phyloP scores from a whole-genome alignment of 2,888 invertebrate species.

The Idaea aversata region DNA sequence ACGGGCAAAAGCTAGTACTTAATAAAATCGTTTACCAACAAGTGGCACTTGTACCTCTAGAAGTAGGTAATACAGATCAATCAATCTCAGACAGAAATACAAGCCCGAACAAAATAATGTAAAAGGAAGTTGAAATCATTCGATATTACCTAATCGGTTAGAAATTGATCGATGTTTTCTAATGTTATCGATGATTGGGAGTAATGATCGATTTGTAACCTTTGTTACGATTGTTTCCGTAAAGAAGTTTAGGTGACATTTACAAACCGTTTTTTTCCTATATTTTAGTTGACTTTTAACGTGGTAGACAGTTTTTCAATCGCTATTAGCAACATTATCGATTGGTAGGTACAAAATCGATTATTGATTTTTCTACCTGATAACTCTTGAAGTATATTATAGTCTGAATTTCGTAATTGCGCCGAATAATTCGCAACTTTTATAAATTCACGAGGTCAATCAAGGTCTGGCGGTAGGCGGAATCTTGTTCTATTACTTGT shows the following conservation, averaged over 20 bases:
- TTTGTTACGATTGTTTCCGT: not conserved
- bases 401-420: too few species aligned
- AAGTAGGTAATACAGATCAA: not conserved
- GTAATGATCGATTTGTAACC: not conserved
- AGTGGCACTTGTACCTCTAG: not conserved
- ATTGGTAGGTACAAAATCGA: too few species aligned
- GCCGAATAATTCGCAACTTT: too few species aligned
- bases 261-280: not conserved
- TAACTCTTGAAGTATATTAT: too few species aligned
- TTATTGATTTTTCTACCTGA: too few species aligned
- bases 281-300: too few species aligned
- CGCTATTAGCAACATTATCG: too few species aligned
- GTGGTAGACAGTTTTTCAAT: too few species aligned
- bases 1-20: not conserved
- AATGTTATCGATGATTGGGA: not conserved
- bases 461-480: too few species aligned
- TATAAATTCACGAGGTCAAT: too few species aligned
- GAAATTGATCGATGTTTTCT: not conserved
- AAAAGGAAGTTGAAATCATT: conserved; percentile 1
- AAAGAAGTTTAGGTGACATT: not conserved
- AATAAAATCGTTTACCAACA: not conserved
- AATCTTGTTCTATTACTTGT: too few species aligned
- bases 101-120: not conserved
- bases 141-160: not conserved
- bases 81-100: not conserved